Evolutionary conservation across 2,113 vertebrate species (phyloP), one percentile per base, ranked within the genome.

Genomic region (Callospermophilus lateralis): DNA sequence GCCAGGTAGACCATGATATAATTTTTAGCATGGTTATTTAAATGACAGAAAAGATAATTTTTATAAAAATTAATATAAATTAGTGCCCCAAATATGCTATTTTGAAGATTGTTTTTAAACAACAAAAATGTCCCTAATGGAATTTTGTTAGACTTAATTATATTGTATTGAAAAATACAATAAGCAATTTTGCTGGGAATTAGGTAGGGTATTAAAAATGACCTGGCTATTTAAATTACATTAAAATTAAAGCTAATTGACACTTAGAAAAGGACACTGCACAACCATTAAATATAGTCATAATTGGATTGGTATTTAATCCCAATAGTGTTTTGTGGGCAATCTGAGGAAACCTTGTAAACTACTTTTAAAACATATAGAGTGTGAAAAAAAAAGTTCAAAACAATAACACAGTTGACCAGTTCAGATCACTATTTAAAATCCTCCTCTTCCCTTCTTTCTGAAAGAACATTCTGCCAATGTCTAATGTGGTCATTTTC

Each of bases 221-320:
- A 89, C 77, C 91, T 95, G 53, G 10, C 88, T 98, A 48, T 68
- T 32, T 12, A 96, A 85, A 96, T 93, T 73, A 90, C 61, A 97
- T 97, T 97, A 97, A 97, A 93, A 73, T 58, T 83, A 98, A 98
- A 94, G 63, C 53, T 95, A 98, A 98, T 97, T 97, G 88, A 97
- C 85, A 93, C 86, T 94, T 97, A 94, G 83, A 97, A 97, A 97
- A 51, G 93, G 86, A 96, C 42, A 95, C 6, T 89, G 55, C 72
- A 89, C 97, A 94, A 98, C 95, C 72, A 95, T 97, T 98, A 98
- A 98, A 97, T 96, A 97, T 76, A 98, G 89, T 94, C 77, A 80
- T 96, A 96, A 97, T 98, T 95, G 98, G 61, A 70, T 72, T 97
- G 45, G 55, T 68, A 94, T 98, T 98, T 98, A 98, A 94, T 84